Conservation (phyloP, 2,888 invertebrate genomes). For the Andrena bicolor region DNA sequence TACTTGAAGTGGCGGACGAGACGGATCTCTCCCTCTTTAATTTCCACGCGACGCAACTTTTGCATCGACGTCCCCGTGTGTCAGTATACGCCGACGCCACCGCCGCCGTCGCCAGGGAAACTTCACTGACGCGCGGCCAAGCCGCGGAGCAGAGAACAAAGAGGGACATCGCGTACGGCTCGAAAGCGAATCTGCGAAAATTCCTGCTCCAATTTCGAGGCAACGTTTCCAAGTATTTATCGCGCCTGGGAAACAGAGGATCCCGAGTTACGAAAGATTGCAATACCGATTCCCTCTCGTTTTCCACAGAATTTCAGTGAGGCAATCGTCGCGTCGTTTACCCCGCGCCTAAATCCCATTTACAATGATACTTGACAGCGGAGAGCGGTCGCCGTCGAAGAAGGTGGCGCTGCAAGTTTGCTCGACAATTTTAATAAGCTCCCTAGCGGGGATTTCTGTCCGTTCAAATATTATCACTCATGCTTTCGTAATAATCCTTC, state of each 20-base stretch:
- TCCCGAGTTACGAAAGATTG: background rate
- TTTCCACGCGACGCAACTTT: conserved; percentile 69
- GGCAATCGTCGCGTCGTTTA: conserved; percentile 27
- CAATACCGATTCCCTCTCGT: background rate
- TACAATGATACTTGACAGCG: conserved; percentile 6
- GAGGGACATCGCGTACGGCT: conserved; percentile 29
- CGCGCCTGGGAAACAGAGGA: background rate
- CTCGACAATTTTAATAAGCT: conserved; percentile 44
- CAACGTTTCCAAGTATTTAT: background rate
- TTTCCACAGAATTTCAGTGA: background rate
- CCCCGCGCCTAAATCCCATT: conserved; percentile 10
- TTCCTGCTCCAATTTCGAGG: conserved; percentile 36
- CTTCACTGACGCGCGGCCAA: conserved; percentile 50
- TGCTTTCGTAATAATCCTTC: conserved; percentile 56
- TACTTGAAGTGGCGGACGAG: conserved; percentile 71
- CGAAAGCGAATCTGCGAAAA: conserved; percentile 31
- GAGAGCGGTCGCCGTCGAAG: conserved; percentile 4
- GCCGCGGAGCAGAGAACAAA: conserved; percentile 40
- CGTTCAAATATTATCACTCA: conserved; percentile 62
- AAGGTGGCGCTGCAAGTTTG: conserved; percentile 17
- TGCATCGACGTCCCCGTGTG: conserved; percentile 63
- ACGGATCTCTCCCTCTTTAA: conserved; percentile 71
- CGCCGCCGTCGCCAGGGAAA: conserved; percentile 62
- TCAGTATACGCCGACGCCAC: conserved; percentile 52
- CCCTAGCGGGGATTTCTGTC: conserved; percentile 36